Conservation (phyloP, 2,888 invertebrate species). For the Netelia fuscicornis region DNA sequence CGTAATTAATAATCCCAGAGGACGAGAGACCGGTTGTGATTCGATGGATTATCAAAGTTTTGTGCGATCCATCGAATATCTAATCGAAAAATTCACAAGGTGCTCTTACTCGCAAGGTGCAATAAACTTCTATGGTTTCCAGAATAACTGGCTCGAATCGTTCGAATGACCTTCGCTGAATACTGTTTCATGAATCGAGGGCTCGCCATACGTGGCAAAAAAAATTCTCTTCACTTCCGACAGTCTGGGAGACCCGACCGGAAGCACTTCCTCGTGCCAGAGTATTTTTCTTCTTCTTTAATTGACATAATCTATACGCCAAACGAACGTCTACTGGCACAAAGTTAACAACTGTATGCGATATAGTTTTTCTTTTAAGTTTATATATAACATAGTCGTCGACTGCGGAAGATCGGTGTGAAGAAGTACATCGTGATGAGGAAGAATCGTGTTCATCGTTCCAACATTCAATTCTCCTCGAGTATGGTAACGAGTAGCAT, state of each 20-base stretch:
- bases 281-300: conserved; percentile 48
- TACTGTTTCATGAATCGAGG: conserved; percentile 23
- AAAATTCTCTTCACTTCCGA: background rate
- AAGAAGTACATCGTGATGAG: background rate
- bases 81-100: background rate
- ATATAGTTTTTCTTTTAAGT: background rate
- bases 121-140: background rate
- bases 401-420: conserved; percentile 28
- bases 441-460: background rate
- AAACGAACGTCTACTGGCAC: conserved; percentile 55
- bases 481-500: conserved; percentile 76
- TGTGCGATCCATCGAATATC: conserved; percentile 13
- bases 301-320: conserved; percentile 58
- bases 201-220: background rate
- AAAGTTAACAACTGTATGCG: conserved; percentile 21
- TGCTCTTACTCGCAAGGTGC: background rate
- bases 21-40: background rate
- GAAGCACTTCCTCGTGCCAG: conserved; percentile 1
- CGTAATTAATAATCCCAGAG: background rate
- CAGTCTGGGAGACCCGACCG: background rate
- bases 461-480: conserved; percentile 71
- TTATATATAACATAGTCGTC: conserved; percentile 27
- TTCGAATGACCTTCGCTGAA: conserved; percentile 13
- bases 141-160: background rate
- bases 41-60: background rate